Evolutionary conservation across 2,113 vertebrate species (phyloP).

Genomic region (Albula goreensis): DNA sequence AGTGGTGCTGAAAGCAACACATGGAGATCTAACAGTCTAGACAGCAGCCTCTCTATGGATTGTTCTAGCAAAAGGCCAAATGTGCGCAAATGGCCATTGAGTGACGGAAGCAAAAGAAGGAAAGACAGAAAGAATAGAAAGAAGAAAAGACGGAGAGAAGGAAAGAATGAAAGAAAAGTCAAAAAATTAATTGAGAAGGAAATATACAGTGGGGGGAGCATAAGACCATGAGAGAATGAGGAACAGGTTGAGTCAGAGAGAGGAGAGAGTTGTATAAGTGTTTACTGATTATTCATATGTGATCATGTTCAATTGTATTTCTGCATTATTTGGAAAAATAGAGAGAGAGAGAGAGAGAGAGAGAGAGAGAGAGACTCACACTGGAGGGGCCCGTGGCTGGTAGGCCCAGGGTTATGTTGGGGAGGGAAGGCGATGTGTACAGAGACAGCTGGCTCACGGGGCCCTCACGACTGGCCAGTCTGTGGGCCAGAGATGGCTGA

Average conservation of each 20-base stretch:
- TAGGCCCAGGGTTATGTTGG: conserved; percentile 96
- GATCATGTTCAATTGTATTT: too few species aligned
- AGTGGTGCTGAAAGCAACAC: conserved; percentile 33
- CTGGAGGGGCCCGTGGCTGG: conserved; percentile 85
- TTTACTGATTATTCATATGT: not conserved
- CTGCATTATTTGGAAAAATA: too few species aligned
- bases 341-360: conserved; percentile 19
- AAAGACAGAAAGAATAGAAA: not conserved
- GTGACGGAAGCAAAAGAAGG: not conserved
- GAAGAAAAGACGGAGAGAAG: not conserved
- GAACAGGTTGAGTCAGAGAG: not conserved
- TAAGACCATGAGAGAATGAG: too few species aligned
- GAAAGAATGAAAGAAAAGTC: not conserved
- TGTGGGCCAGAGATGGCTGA: conserved; percentile 85
- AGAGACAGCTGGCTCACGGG: conserved; percentile 86
- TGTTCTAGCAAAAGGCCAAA: conserved; percentile 16
- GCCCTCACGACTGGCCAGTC: conserved; percentile 82
- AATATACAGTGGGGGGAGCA: too few species aligned
- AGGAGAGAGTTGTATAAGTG: not conserved
- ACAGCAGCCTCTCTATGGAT: conserved; percentile 39
- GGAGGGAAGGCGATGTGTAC: conserved; percentile 94
- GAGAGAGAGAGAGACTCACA: conserved; percentile 70
- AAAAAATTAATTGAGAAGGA: too few species aligned
- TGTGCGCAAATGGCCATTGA: not conserved
- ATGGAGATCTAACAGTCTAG: conserved; percentile 30